Percentiles rank a stretch among this genome's conserved stretches.
phyloP scores from a whole-genome alignment of 2,888 invertebrate species.

The Zhuqinia jingwanae region DNA sequence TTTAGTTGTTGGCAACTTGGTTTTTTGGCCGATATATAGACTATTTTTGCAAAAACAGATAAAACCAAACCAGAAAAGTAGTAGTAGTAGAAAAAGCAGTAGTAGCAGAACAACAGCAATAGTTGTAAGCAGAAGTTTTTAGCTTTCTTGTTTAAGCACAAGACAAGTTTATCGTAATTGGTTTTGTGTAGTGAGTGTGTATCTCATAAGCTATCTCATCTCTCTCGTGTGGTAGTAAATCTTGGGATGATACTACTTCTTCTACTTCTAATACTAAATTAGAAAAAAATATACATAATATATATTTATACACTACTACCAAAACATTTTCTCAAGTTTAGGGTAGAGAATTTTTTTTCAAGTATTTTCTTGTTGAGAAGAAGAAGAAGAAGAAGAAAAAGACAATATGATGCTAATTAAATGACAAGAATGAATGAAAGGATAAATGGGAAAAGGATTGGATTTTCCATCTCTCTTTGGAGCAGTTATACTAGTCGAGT shows the following conservation, averaged over 20 bases:
- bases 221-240: constrained; percentile 40
- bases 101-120: neutral
- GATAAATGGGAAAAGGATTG: constrained; percentile 36
- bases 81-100: neutral
- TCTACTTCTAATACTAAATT: constrained; percentile 19
- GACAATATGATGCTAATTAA: constrained; percentile 72
- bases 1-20: constrained; percentile 37
- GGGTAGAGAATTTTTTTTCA: no score
- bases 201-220: constrained; percentile 8
- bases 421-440: constrained; percentile 74
- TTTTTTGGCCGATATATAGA: constrained; percentile 31
- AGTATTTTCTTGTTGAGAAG: no score
- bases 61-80: neutral
- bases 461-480: constrained; percentile 18
- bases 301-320: no score
- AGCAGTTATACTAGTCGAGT: no score
- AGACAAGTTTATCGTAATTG: constrained; percentile 28
- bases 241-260: constrained; percentile 23
- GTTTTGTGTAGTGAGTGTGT: constrained; percentile 39
- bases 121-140: neutral
- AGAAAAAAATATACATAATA: neutral
- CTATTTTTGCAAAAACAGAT: constrained; percentile 35
- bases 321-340: no score
- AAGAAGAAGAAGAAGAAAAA: constrained; percentile 5
- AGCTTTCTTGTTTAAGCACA: neutral